Percentiles rank a stretch among this genome's conserved stretches.
Conservation (phyloP, 2,888 invertebrate genomes). For the Caenorhabditis uteleia region DNA sequence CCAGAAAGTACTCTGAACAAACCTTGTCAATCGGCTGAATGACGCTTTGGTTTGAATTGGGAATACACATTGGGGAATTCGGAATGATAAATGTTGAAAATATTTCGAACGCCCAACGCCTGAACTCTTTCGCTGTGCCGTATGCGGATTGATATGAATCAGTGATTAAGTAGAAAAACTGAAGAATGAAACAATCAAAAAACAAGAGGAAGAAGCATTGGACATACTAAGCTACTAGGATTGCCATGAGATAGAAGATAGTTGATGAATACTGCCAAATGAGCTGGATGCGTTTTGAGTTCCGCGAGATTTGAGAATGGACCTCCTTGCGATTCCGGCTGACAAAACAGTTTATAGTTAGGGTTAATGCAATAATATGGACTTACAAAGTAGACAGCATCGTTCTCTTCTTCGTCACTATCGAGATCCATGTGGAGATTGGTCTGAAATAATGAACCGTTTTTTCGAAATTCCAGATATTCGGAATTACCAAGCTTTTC, state of each 20-base stretch:
- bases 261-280: conserved; percentile 92
- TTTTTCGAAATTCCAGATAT: too few species aligned
- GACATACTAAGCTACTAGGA: conserved; percentile 78
- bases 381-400: conserved; percentile 32
- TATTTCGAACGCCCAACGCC: conserved; percentile 94
- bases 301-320: conserved; percentile 85
- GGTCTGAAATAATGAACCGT: conserved; percentile 23
- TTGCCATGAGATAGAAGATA: conserved; percentile 85
- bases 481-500: conserved; percentile 22
- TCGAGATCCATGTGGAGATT: conserved; percentile 50
- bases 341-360: conserved; percentile 52
- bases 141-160: conserved; percentile 80
- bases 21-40: conserved; percentile 66
- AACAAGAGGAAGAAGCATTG: too few species aligned
- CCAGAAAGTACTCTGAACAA: not conserved
- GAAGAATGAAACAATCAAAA: conserved; percentile 2
- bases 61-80: conserved; percentile 65
- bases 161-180: conserved; percentile 84
- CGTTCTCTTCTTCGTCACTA: conserved; percentile 44
- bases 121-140: conserved; percentile 85
- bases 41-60: conserved; percentile 62
- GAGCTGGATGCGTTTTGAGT: conserved; percentile 84
- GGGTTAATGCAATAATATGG: not conserved
- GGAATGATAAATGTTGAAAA: conserved; percentile 69
- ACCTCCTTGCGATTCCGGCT: conserved; percentile 82